Percentiles rank a stretch among this genome's conserved stretches.
Conservation (phyloP, 2,113 vertebrate genomes). For the Pholis gunnellus region DNA sequence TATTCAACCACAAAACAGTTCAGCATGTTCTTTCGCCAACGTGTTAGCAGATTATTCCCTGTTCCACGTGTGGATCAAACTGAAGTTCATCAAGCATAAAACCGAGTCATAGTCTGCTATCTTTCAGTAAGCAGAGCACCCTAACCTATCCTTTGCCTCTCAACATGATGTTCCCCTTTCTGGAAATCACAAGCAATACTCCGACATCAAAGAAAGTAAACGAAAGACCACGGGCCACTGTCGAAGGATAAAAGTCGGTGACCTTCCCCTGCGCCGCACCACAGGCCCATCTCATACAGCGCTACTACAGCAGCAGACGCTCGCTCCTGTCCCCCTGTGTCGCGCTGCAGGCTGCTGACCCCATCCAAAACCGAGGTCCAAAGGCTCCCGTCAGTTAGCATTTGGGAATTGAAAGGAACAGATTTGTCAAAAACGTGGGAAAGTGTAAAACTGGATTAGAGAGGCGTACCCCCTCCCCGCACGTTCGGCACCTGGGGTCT, state of each 20-base stretch:
- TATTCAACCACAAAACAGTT: constrained; percentile 33
- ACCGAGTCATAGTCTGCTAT: background rate
- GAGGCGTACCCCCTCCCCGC: constrained; percentile 41
- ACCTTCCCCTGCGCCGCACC: constrained; percentile 25
- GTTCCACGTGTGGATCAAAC: constrained; percentile 4
- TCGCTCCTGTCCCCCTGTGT: constrained; percentile 44
- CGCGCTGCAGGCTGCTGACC: constrained; percentile 46
- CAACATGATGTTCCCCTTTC: constrained; percentile 5
- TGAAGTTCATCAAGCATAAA: constrained; percentile 13
- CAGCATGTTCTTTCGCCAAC: background rate
- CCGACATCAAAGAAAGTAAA: constrained; percentile 22
- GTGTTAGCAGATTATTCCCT: constrained; percentile 1
- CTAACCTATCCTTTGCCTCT: background rate
- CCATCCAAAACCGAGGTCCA: constrained; percentile 46
- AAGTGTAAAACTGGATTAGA: constrained; percentile 69
- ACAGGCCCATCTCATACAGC: constrained; percentile 19
- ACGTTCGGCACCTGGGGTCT: constrained; percentile 39
- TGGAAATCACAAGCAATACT: constrained; percentile 19
- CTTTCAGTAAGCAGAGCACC: background rate
- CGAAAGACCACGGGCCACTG: constrained; percentile 28
- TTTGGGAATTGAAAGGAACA: constrained; percentile 67
- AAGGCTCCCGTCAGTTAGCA: constrained; percentile 62
- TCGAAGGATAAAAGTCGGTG: constrained; percentile 22
- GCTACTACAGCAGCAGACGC: background rate
- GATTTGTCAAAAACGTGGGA: constrained; percentile 71